Base-by-base conservation (phyloP, 2,113 vertebrate species). In the Oncorhynchus tshawytscha region DNA sequence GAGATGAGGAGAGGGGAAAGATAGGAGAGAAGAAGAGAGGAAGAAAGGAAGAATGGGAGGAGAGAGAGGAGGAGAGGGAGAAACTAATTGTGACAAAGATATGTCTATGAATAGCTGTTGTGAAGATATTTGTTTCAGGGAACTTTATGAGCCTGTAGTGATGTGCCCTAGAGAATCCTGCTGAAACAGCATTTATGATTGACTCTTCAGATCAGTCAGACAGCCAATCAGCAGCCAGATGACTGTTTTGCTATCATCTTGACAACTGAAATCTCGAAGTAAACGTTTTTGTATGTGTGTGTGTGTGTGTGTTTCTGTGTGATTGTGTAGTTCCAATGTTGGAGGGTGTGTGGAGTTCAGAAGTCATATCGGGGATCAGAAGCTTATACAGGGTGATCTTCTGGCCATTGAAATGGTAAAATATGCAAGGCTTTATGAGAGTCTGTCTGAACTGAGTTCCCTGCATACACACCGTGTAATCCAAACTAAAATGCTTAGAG, bases 91-190 rank as follows among this genome's bases (percentile, higher is more conserved):
- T 45, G 39, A 45, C 39, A 45, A 45, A 45, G 39, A 45, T 45
- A 45, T 11, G 8, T 45, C 39, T 45, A 45, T 45, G 39, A 45
- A 84, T 20, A 76, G 74, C 22, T 11, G 13, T 74, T 65, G 80
- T 83, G 79, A 75, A 86, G 27, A 83, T 78, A 67, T 12, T 12
- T 65, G 45, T 78, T 72, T 29, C 64, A 18, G 16, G 65, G 15
- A 31, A 31, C 25, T 29, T 16, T 25, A 16, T 27, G 24, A 31
- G 22, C 22, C 22, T 15, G 25, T 9, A 31, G 27, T 45, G 39
- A 11, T 45, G 39, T 45, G 8, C 9, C 39, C 39, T 45, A 45
- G 9, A 45, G 39, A 45, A 11, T 15, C 20, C 54, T 57, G 54
- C 18, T 57, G 18, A 57, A 57, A 57, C 5, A 57, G 20, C 4